Conservation (phyloP, 2,113 vertebrate species). For the Apaloderma vittatum region DNA sequence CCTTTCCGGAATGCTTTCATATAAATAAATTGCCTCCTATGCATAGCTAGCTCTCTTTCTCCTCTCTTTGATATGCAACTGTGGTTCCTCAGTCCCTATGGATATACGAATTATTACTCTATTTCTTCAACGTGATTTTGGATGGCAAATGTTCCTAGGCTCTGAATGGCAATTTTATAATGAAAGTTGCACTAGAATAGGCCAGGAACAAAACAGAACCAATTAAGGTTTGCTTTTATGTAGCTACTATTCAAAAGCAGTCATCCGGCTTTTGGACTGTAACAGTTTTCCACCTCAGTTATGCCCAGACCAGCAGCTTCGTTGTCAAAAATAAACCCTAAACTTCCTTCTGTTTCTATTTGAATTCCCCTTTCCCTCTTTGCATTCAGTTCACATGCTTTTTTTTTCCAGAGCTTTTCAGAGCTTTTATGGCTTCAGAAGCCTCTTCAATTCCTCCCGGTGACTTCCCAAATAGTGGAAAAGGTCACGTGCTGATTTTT, state of each 20-base stretch:
- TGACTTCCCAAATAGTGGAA: not conserved
- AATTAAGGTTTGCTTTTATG: constrained; percentile 8
- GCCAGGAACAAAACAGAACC: not conserved
- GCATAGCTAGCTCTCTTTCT: not conserved
- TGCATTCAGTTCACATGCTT: not conserved
- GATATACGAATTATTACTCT: not conserved
- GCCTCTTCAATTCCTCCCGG: not conserved
- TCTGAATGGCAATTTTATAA: not conserved
- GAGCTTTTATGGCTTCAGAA: not conserved
- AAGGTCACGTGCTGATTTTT: not conserved
- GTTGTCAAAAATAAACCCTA: constrained; percentile 4
- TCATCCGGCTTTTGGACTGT: not conserved
- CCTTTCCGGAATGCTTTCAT: constrained; percentile 5
- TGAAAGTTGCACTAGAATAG: not conserved
- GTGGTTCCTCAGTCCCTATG: not conserved
- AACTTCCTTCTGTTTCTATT: not conserved
- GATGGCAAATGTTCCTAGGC: not conserved
- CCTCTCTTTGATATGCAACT: constrained; percentile 8
- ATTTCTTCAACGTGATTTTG: not conserved
- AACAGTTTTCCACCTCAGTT: constrained; percentile 4
- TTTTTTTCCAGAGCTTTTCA: not conserved
- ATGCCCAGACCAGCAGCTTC: not conserved
- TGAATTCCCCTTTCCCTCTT: not conserved
- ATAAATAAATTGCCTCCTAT: not conserved
- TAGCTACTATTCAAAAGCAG: constrained; percentile 1